Conservation (phyloP, 2,888 invertebrate species). For the Nematopogon swammerdamellus region DNA sequence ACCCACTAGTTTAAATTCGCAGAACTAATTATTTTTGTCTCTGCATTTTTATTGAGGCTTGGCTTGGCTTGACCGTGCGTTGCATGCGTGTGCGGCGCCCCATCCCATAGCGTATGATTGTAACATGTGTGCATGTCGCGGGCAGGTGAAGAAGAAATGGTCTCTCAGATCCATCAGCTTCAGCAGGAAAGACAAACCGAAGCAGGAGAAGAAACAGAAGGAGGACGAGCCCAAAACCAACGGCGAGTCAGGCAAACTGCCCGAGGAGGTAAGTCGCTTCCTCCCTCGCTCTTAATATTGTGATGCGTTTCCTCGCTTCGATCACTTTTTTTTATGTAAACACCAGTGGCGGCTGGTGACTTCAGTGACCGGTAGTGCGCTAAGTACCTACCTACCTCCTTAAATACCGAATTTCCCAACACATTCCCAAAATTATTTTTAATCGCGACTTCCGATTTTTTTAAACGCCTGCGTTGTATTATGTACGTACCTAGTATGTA, state of each 20-base stretch:
- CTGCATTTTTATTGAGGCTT: too few relatives aligned
- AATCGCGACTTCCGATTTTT: too few relatives aligned
- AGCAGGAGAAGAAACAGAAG: conserved; percentile 67
- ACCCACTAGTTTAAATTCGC: too few relatives aligned
- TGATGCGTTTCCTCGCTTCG: not conserved
- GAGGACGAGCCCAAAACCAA: conserved; percentile 56
- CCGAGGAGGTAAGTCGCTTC: conserved; percentile 58
- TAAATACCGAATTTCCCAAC: too few relatives aligned
- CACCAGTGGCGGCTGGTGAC: too few relatives aligned
- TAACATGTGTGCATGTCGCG: conserved; percentile 25
- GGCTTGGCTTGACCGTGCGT: conserved; percentile 9
- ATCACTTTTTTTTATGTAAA: not conserved
- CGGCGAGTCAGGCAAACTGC: conserved; percentile 61
- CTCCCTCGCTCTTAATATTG: not conserved
- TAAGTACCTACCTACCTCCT: too few relatives aligned
- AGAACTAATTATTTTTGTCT: too few relatives aligned
- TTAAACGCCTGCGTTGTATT: too few relatives aligned
- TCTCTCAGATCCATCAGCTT: conserved; percentile 85
- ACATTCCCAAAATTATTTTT: too few relatives aligned
- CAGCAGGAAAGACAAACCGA: conserved; percentile 83
- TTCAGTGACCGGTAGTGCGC: too few relatives aligned
- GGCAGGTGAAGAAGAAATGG: conserved; percentile 82
- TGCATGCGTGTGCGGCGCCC: conserved; percentile 20
- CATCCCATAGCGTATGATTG: conserved; percentile 8
- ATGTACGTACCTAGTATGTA: too few relatives aligned